Conservation (phyloP, 2,113 vertebrate species). For the Sardina pilchardus region DNA sequence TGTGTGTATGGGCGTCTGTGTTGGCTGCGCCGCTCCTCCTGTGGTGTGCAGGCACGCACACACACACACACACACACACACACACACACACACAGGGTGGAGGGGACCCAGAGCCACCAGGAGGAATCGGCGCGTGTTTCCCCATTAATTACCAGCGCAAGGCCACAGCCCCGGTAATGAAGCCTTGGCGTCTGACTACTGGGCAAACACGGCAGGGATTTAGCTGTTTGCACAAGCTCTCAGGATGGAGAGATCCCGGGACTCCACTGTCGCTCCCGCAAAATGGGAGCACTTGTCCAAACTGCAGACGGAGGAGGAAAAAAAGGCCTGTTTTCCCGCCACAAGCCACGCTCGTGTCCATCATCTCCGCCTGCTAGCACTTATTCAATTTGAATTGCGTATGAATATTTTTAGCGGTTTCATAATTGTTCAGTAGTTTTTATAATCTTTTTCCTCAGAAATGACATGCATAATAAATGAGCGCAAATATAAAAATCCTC, state of each 20-base stretch:
- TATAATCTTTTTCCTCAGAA: neutral
- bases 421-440: neutral
- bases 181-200: constrained; percentile 25
- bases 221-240: constrained; percentile 45
- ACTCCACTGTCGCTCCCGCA: neutral
- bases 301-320: neutral
- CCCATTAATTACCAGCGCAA: constrained; percentile 45
- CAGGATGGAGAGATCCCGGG: constrained; percentile 28
- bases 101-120: constrained; percentile 25
- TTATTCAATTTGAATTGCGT: neutral
- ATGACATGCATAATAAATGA: constrained; percentile 1
- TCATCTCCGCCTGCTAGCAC: neutral
- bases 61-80: neutral
- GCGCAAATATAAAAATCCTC: neutral
- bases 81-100: neutral
- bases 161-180: constrained; percentile 30
- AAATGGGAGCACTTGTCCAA: constrained; percentile 10
- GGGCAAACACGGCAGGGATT: constrained; percentile 41
- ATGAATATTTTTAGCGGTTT: constrained; percentile 8
- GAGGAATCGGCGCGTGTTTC: constrained; percentile 25
- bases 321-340: neutral
- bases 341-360: neutral
- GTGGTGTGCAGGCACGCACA: neutral
- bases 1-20: neutral
- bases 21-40: neutral